phyloP scores from a whole-genome alignment of 2,888 invertebrate species.

The Eristalis arbustorum region DNA sequence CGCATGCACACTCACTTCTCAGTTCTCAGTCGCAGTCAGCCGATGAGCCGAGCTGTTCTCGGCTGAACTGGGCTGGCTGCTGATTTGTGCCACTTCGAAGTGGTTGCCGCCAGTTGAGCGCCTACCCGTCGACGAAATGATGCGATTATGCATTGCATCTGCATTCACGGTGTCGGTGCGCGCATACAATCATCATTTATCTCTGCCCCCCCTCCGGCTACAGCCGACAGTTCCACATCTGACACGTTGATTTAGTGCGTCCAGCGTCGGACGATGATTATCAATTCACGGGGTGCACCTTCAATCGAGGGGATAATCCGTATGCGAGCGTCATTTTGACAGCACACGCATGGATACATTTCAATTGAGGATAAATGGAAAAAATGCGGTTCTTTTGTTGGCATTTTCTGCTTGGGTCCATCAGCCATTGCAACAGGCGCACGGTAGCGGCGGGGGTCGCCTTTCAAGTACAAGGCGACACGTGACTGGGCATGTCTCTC shows the following conservation, averaged over 20 bases:
- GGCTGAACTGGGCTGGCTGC: neutral
- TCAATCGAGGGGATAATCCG: slow-evolving; percentile 18
- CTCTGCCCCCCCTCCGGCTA: neutral
- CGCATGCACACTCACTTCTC: slow-evolving; percentile 2
- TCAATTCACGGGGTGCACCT: slow-evolving; percentile 28
- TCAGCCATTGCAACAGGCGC: slow-evolving; percentile 41
- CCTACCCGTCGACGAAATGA: slow-evolving; percentile 12
- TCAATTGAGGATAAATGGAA: neutral
- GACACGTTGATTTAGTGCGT: slow-evolving; percentile 62
- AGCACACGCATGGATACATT: neutral
- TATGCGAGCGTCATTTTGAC: slow-evolving; percentile 14
- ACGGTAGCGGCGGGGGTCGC: slow-evolving; percentile 1
- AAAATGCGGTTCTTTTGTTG: neutral
- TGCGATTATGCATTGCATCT: slow-evolving; percentile 22
- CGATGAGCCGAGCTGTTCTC: neutral
- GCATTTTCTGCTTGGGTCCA: neutral
- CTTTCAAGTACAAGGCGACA: slow-evolving; percentile 46
- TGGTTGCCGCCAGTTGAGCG: slow-evolving; percentile 24
- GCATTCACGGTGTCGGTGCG: slow-evolving; percentile 13
- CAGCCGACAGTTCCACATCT: slow-evolving; percentile 56
- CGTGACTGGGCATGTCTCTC: slow-evolving; percentile 69
- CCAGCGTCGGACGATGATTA: slow-evolving; percentile 20
- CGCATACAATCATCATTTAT: slow-evolving; percentile 50
- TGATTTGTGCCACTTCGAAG: slow-evolving; percentile 33
- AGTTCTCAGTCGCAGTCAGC: neutral